These are phyloP conservation scores for Ia io DNA, from an alignment of 2,113 vertebrate genomes.

Conservation along the genomic window DNA sequence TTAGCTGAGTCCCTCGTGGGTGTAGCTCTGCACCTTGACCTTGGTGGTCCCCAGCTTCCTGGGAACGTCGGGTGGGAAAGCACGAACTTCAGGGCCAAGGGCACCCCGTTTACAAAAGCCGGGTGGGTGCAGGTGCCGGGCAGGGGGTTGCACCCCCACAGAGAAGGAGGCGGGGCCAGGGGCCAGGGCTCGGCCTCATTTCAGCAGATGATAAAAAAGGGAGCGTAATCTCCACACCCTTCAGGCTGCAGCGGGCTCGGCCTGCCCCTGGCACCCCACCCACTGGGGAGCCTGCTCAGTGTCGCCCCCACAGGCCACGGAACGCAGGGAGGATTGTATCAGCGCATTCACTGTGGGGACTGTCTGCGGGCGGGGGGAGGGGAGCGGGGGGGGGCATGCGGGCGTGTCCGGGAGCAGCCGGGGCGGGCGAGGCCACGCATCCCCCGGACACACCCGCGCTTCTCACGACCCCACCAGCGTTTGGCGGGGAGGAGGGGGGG, in stretches of 20 bases:
- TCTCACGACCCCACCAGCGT: accelerated
- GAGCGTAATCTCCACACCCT: accelerated
- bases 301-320: too few species aligned
- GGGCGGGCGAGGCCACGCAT: accelerated
- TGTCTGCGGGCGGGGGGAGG: accelerated
- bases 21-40: too few species aligned
- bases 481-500: accelerated
- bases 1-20: accelerated
- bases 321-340: accelerated
- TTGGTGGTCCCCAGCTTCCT: neutral
- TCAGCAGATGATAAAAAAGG: accelerated
- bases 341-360: accelerated
- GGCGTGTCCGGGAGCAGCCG: accelerated
- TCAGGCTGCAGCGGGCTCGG: accelerated
- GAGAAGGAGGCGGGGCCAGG: neutral
- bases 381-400: too few species aligned
- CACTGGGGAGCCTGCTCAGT: accelerated
- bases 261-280: neutral
- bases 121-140: accelerated
- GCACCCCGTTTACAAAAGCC: neutral
- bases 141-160: accelerated
- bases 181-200: accelerated
- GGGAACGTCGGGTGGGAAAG: accelerated
- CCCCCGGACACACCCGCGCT: accelerated
- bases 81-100: accelerated